Percentiles rank a stretch among this genome's conserved stretches.
phyloP scores from a whole-genome alignment of 1,140 invertebrate genomes.

The Rhyacophila brunnea region DNA sequence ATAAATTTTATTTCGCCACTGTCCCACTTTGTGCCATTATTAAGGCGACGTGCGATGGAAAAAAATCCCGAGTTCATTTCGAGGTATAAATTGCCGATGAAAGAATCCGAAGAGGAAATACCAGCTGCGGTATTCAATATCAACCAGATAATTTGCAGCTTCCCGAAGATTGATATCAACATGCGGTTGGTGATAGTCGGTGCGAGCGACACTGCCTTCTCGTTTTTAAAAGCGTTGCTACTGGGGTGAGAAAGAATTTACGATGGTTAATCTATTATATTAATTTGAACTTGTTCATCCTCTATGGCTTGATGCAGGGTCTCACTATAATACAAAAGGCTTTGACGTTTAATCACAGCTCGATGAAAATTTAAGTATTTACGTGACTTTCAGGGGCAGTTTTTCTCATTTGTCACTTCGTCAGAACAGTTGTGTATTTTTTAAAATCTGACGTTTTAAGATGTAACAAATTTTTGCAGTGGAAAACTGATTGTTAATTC shows the following conservation, averaged over 20 bases:
- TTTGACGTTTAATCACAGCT: too few species aligned
- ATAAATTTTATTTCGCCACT: slow-evolving; percentile 36
- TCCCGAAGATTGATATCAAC: slow-evolving; percentile 54
- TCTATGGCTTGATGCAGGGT: too few species aligned
- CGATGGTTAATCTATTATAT: too few species aligned
- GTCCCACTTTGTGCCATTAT: slow-evolving; percentile 43
- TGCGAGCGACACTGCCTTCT: slow-evolving; percentile 66
- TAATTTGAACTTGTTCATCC: too few species aligned
- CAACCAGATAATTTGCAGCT: slow-evolving; percentile 47
- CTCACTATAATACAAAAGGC: too few species aligned
- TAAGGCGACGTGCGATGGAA: slow-evolving; percentile 40
- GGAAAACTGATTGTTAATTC: too few species aligned
- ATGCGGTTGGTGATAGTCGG: slow-evolving; percentile 71
- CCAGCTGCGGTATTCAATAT: slow-evolving; percentile 50
- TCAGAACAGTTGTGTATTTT: too few species aligned
- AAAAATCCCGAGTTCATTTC: slow-evolving; percentile 25
- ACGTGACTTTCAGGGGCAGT: too few species aligned
- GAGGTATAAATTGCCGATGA: slow-evolving; percentile 2
- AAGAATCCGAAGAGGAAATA: neutral
- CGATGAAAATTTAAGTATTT: too few species aligned
- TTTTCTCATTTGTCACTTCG: too few species aligned
- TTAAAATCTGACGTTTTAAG: too few species aligned
- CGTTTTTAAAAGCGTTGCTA: slow-evolving; percentile 66
- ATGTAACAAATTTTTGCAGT: too few species aligned
- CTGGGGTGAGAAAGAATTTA: slow-evolving; percentile 52